phyloP scores from a whole-genome alignment of 1,140 invertebrate species.

The Magallana gigas region DNA sequence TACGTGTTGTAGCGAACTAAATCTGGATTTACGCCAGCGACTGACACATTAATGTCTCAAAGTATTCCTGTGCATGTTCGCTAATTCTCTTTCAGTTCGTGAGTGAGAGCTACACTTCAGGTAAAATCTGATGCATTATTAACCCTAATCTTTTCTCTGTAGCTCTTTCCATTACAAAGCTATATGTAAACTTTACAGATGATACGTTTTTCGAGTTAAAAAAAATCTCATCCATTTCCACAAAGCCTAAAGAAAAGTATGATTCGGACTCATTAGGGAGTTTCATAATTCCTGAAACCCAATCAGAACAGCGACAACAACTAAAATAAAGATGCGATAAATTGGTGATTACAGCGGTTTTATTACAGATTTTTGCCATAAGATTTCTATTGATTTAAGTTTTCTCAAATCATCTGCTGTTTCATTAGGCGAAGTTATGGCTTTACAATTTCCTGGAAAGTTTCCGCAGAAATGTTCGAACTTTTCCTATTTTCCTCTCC shows the following conservation, averaged over 20 bases:
- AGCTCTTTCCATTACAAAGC: background rate
- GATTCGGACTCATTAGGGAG: background rate
- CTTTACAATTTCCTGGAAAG: conserved; percentile 9
- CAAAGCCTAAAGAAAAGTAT: background rate
- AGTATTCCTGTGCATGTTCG: background rate
- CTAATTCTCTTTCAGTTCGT: background rate
- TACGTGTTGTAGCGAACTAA: background rate
- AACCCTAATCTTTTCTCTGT: background rate
- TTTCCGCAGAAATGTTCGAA: background rate
- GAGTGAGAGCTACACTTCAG: background rate
- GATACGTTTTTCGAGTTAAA: background rate
- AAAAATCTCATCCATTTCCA: background rate
- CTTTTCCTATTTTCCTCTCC: background rate
- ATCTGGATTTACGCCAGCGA: background rate
- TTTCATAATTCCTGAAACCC: background rate
- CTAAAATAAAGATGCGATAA: background rate
- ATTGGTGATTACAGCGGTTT: background rate
- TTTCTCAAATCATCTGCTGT: conserved; percentile 28
- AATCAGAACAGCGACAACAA: background rate
- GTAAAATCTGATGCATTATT: background rate
- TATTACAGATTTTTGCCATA: background rate
- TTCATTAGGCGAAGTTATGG: background rate
- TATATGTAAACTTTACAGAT: background rate
- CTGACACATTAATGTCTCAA: background rate
- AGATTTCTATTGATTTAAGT: background rate